Percentiles rank a stretch among this genome's conserved stretches.
These are phyloP conservation scores for Catotricha subobsoleta DNA, from an alignment of 2,888 invertebrate genomes.

Conservation along the genomic window DNA sequence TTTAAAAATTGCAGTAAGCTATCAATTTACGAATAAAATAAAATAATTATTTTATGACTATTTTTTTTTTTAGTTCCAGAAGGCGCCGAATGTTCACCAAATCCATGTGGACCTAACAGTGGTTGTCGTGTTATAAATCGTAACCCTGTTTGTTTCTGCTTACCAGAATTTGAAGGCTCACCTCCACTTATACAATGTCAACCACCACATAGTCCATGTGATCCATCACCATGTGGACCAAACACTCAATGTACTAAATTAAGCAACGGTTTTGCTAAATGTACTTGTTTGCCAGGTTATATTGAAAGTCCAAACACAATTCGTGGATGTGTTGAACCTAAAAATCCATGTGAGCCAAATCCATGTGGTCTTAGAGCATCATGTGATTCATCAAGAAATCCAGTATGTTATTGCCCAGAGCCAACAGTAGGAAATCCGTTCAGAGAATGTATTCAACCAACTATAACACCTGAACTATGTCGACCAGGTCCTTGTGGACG, in stretches of 20 bases:
- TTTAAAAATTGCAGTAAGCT: conserved; percentile 78
- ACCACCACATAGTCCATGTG: conserved; percentile 60
- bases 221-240: conserved; percentile 72
- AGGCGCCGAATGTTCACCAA: conserved; percentile 65
- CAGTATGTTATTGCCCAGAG: conserved; percentile 74
- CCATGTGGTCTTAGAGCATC: conserved; percentile 61
- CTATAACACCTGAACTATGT: conserved; percentile 45
- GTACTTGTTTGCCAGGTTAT: conserved; percentile 66
- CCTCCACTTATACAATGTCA: conserved; percentile 56
- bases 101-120: conserved; percentile 69
- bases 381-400: conserved; percentile 59
- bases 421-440: conserved; percentile 69
- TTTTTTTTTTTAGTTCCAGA: conserved; percentile 53
- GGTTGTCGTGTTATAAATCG: conserved; percentile 61
- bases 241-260: conserved; percentile 69
- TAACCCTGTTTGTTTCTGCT: conserved; percentile 68
- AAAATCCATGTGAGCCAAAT: conserved; percentile 67
- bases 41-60: conserved; percentile 8
- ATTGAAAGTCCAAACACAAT: conserved; percentile 77
- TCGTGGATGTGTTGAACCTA: conserved; percentile 60
- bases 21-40: conserved; percentile 2
- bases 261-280: conserved; percentile 66
- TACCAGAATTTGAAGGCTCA: conserved; percentile 71
- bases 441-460: conserved; percentile 45
- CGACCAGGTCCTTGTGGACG: conserved; percentile 67